A percentile compares a stretch with the other conserved stretches of the same genome.
These are phyloP conservation scores for Zaprionus gabonicus DNA, from an alignment of 1,140 invertebrate species.

Conservation along the genomic window DNA sequence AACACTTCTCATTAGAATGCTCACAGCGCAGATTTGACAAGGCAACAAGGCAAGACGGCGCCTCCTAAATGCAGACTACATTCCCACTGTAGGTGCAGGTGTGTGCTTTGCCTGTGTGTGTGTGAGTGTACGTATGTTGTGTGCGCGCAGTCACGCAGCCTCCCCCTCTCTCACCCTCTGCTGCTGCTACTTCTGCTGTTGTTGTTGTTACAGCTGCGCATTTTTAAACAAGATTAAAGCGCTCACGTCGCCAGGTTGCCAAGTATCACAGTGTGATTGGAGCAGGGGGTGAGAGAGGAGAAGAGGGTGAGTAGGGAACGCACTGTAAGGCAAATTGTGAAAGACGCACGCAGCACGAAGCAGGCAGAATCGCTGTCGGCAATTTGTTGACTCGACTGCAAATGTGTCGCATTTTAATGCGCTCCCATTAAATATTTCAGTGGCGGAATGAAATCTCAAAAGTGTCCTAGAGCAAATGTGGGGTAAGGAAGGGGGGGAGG, in stretches of 20 bases:
- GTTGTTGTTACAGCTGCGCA: constrained; percentile 67
- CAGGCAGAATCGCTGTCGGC: constrained; percentile 59
- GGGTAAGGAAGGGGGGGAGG: background rate
- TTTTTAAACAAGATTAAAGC: constrained; percentile 82
- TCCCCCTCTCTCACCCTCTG: constrained; percentile 23
- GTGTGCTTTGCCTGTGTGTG: constrained; percentile 5
- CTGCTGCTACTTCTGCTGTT: constrained; percentile 30
- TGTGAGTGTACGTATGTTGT: constrained; percentile 9
- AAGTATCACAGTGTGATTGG: constrained; percentile 35
- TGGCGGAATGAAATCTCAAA: constrained; percentile 29
- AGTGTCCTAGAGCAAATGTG: background rate
- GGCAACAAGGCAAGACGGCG: constrained; percentile 45
- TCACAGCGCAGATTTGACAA: constrained; percentile 74
- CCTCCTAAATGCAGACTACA: constrained; percentile 63
- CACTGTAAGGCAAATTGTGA: constrained; percentile 21
- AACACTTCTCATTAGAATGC: constrained; percentile 79
- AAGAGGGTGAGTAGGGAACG: constrained; percentile 9
- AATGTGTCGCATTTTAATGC: constrained; percentile 79
- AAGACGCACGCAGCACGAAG: constrained; percentile 18
- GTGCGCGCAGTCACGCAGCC: constrained; percentile 31
- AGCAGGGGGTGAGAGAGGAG: background rate
- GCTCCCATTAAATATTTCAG: constrained; percentile 73
- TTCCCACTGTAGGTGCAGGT: constrained; percentile 17
- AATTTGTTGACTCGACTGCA: constrained; percentile 79
- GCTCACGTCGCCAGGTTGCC: constrained; percentile 69